Evolutionary conservation across 2,113 vertebrate species (phyloP).

Genomic region (Rhizomys pruinosus): DNA sequence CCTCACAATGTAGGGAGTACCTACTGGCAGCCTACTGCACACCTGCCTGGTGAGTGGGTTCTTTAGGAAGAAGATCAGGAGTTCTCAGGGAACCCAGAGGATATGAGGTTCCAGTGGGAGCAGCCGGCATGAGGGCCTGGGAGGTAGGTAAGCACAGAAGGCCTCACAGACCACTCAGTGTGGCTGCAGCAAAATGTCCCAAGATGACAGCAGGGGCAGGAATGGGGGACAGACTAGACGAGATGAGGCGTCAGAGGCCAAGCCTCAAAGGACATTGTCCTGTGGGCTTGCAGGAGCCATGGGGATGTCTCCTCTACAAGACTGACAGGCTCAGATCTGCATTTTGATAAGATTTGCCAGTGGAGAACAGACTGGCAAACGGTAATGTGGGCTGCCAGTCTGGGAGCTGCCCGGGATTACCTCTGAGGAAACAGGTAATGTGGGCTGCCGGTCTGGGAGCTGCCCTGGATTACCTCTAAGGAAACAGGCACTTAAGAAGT

Average conservation of each 20-base stretch:
- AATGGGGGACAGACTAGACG: background rate
- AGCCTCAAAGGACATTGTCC: background rate
- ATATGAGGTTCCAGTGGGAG: fast-evolving
- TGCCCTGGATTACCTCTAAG: background rate
- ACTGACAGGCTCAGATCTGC: background rate
- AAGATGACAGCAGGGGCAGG: fast-evolving
- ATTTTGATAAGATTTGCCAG: background rate
- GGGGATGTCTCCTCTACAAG: fast-evolving
- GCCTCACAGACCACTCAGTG: fast-evolving
- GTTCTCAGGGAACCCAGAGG: background rate
- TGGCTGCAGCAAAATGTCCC: fast-evolving
- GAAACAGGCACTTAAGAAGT: no score
- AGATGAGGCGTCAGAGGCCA: fast-evolving
- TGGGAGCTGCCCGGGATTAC: background rate
- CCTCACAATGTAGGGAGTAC: background rate
- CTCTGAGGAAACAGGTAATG: background rate
- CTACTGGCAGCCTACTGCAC: background rate
- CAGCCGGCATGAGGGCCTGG: background rate
- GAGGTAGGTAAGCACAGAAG: background rate
- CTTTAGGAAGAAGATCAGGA: background rate
- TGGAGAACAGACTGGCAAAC: background rate
- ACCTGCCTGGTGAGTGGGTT: background rate
- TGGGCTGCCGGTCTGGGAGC: fast-evolving
- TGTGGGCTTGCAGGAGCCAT: no score
- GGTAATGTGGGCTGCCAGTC: fast-evolving